Evolutionary conservation across 2,888 invertebrate species (phyloP), one percentile per base, ranked within the genome.

Genomic region (Blera fallax): DNA sequence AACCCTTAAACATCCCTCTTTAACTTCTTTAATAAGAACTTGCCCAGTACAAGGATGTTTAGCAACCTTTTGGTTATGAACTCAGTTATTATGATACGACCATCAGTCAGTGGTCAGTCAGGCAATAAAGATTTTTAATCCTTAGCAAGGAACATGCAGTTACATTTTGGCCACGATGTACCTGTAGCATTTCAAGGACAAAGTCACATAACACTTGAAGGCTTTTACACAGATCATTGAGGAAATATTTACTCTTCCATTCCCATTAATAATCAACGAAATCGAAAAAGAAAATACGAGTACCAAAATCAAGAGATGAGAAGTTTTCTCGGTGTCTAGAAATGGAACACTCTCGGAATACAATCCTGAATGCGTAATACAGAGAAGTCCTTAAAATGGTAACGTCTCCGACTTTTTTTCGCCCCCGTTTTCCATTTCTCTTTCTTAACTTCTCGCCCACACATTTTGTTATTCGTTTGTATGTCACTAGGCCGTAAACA

Each of bases 181-280:
- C 8, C n/a, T 32, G n/a, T 6, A 2, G 5, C 7, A 1, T 1
- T 11, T 11, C 58, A 34, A 16, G 24, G 5, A 29, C 50, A 11
- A 11, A 4, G 8, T 18, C 40, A 21, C 48, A 8, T 43, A 6
- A 21, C 14, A 16, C 14, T 43, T 43, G 10, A 24, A 16, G 27
- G 60, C 40, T 14, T 43, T 40, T 8, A 43, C 24, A 11, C 43
- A 4, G 14, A 45, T 32, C 10, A 32, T 7, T 48, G 37, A 27
- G 48, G 48, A 65, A 65, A 50, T 65, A 27, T 65, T 65, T 65
- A 52, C 50, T 50, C 65, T 52, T 65, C 65, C 65, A 52, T 65
- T 65, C 52, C 65, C 65, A 65, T 65, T 65, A 50, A 64, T 64
- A 64, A 64, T 62, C 62, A 62, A 27, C 29, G 14, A 7, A 24